Percentiles rank a stretch among this genome's conserved stretches.
These are phyloP conservation scores for Falco novaeseelandiae DNA, from an alignment of 2,797 vertebrate species.

Conservation along the genomic window DNA sequence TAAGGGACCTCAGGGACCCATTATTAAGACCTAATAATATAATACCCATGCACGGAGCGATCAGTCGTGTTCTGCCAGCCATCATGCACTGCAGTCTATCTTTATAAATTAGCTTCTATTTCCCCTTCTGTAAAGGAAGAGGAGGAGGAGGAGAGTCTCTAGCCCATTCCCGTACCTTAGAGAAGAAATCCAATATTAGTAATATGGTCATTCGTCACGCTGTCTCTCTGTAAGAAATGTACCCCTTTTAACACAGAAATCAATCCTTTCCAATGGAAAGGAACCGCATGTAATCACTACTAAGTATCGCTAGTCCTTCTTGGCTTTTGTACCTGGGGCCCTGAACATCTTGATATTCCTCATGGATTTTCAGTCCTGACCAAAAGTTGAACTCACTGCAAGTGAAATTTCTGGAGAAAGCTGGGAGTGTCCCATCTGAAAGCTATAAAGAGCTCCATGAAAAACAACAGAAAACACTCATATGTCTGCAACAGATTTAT, in stretches of 20 bases:
- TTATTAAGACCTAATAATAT: background rate
- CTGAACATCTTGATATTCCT: background rate
- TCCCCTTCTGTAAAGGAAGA: background rate
- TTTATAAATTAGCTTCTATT: background rate
- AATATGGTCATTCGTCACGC: background rate
- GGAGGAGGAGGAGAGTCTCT: background rate
- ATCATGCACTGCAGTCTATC: background rate
- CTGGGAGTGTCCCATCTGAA: slow-evolving; percentile 59
- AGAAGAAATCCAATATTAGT: background rate
- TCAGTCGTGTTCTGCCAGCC: background rate
- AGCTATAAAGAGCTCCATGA: slow-evolving; percentile 34
- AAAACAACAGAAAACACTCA: slow-evolving; percentile 41
- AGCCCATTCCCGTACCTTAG: background rate
- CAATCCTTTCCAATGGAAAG: slow-evolving; percentile 10
- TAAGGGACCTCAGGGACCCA: background rate
- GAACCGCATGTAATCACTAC: background rate
- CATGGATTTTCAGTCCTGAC: background rate
- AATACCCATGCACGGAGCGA: background rate
- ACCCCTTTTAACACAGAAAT: background rate
- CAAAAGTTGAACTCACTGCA: slow-evolving; percentile 43
- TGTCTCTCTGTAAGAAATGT: background rate
- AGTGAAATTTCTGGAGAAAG: slow-evolving; percentile 50
- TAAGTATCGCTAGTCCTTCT: background rate
- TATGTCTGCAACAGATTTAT: slow-evolving; percentile 36
- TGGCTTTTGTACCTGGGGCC: background rate